phyloP scores from a whole-genome alignment of 2,113 vertebrate species.

The Odontophorus gujanensis region DNA sequence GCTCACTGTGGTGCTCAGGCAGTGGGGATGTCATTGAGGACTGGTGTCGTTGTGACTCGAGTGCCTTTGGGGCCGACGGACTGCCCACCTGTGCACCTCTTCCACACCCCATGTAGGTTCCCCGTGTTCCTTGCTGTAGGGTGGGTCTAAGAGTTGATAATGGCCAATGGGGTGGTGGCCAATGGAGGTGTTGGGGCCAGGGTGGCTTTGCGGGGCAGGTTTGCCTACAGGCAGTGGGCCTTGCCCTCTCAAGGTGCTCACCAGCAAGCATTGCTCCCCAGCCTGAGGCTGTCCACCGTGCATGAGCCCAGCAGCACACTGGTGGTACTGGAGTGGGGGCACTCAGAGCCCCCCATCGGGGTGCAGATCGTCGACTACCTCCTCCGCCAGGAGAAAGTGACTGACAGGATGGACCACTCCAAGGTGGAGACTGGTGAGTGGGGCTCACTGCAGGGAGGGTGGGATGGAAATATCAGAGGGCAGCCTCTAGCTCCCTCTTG shows the following conservation, averaged over 20 bases:
- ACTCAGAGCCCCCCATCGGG: conserved; percentile 93
- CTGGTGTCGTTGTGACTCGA: conserved; percentile 97
- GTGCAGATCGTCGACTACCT: conserved; percentile 95
- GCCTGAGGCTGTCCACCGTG: conserved; percentile 88
- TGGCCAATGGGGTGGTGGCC: fast-evolving
- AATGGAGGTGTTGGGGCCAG: not conserved
- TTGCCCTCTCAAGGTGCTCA: not conserved
- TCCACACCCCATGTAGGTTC: conserved; percentile 89
- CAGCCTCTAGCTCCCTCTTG: not conserved
- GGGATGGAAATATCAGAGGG: not conserved
- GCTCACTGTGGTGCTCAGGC: conserved; percentile 96
- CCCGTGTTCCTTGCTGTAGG: no score
- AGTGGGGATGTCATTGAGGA: conserved; percentile 97
- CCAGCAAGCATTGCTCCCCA: conserved; percentile 14
- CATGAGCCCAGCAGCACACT: conserved; percentile 97
- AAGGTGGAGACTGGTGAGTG: conserved; percentile 94
- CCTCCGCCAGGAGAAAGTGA: conserved; percentile 97
- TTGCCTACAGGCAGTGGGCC: not conserved
- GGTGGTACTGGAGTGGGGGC: conserved; percentile 95
- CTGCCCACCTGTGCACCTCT: conserved; percentile 95
- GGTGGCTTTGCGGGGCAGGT: not conserved
- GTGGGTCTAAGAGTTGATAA: not conserved
- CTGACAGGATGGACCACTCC: conserved; percentile 93
- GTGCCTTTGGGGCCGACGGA: conserved; percentile 91
- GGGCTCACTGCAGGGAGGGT: not conserved